Base-by-base conservation (phyloP, 2,113 vertebrate species). In the Coreoperca whiteheadi region DNA sequence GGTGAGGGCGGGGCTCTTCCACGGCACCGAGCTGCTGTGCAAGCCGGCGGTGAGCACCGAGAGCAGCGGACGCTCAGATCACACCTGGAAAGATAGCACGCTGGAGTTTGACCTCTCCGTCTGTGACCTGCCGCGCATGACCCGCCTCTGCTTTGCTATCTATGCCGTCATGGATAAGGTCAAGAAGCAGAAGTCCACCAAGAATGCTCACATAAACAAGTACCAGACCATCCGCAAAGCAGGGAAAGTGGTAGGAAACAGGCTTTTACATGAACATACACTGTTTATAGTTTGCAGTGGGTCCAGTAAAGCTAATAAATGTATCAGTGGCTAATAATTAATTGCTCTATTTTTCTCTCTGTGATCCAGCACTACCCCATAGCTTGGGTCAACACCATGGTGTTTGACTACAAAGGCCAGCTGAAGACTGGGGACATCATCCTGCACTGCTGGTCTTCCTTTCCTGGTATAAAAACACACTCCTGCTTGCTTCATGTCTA, bases 351-450 rank as follows among this genome's bases (percentile, higher is more conserved):
- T 30, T 9, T 6, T 18, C 4, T 43, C n/a, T 77, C 8, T 76
- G 32, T 91, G 68, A 37, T 51, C 51, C 94, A 99, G 98, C 97
- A 98, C 93, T 99, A 98, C 93, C 98, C 98, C 63, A 97, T 99
- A 61, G 98, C 98, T 12, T 99, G 98, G 98, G 98, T 99, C 79
- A 99, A 99, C 93, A 99, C 97, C 18, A 99, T 99, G 98, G 96
- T 99, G 87, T 99, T 99, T 94, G 98, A 99, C 95, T 99, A 98
- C 93, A 98, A 97, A 96, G 98, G 98, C 84, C 98, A 99, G 30
- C 86, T 99, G 91, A 97, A 96, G 93, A 97, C 95, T 4, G 98
- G 98, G 85, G 97, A 99, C 11, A 84, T 97, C 76, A 88, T 95
- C 72, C 91, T 99, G 75, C 96, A 99, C 92, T 97, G 97, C 95